Percentiles rank a stretch among this genome's conserved stretches.
These are phyloP conservation scores for Oxytorus armatus DNA, from an alignment of 2,888 invertebrate species.

Conservation along the genomic window DNA sequence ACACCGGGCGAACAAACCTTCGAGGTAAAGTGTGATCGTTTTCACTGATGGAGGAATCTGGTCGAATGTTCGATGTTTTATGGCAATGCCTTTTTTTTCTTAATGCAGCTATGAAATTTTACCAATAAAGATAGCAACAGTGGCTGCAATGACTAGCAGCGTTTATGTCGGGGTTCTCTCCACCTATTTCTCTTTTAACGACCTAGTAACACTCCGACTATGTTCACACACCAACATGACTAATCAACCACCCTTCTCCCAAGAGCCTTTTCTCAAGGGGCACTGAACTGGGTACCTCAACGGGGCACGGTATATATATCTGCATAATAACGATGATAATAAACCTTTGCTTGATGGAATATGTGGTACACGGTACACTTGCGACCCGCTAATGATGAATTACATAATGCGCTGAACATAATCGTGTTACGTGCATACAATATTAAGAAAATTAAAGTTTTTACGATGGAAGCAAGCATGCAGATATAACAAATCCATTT, in stretches of 20 bases:
- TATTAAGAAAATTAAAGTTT: background rate
- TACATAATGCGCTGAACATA: background rate
- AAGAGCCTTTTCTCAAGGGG: conserved; percentile 28
- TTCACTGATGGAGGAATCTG: background rate
- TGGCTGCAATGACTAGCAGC: background rate
- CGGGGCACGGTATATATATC: too few relatives aligned
- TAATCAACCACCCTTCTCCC: conserved; percentile 33
- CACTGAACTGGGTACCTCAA: background rate
- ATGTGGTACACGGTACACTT: background rate
- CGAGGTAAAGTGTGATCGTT: background rate
- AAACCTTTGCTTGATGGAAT: conserved; percentile 2
- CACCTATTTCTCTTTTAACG: conserved; percentile 20
- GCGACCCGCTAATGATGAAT: conserved; percentile 3
- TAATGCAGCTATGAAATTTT: background rate
- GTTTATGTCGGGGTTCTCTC: background rate
- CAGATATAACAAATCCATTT: background rate
- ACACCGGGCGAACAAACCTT: background rate
- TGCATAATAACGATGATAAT: conserved; percentile 25
- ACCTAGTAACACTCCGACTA: conserved; percentile 24
- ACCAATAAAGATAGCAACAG: conserved; percentile 17
- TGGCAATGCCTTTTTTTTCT: conserved; percentile 16
- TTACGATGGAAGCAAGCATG: background rate
- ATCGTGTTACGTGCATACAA: background rate
- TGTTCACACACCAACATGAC: conserved; percentile 7
- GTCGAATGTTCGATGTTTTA: conserved; percentile 5